A percentile compares a stretch with the other conserved stretches of the same genome.
These are phyloP conservation scores for Takifugu flavidus DNA, from an alignment of 2,113 vertebrate species.

Conservation along the genomic window DNA sequence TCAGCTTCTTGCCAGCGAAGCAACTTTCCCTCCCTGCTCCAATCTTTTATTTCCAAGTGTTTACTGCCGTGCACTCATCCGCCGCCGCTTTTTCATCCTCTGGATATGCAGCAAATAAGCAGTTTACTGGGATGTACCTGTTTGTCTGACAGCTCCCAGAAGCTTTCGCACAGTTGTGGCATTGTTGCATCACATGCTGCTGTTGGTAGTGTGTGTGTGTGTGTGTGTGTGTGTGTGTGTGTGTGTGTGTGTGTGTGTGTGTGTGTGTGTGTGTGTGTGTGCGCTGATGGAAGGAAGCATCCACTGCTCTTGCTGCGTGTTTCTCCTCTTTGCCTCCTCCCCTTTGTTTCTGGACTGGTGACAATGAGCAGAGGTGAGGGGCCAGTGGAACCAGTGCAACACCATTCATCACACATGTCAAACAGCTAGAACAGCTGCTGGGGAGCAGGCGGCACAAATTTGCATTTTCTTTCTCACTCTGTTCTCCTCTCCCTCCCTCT, in stretches of 20 bases:
- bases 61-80: slow-evolving; percentile 70
- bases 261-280: not conserved
- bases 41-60: slow-evolving; percentile 67
- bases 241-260: not conserved
- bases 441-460: slow-evolving; percentile 80
- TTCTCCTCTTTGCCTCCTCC: slow-evolving; percentile 54
- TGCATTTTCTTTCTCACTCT: slow-evolving; percentile 84
- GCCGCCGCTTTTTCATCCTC: slow-evolving; percentile 79
- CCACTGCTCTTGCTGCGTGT: slow-evolving; percentile 75
- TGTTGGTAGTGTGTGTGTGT: slow-evolving; percentile 6
- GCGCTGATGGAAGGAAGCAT: slow-evolving; percentile 92
- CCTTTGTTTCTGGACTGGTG: slow-evolving; percentile 81
- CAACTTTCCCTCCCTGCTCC: slow-evolving; percentile 53
- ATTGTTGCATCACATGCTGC: slow-evolving; percentile 51
- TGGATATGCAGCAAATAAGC: slow-evolving; percentile 33
- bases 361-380: slow-evolving; percentile 89
- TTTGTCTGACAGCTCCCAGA: slow-evolving; percentile 21
- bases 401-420: slow-evolving; percentile 97
- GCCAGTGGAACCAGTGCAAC: slow-evolving; percentile 88
- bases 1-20: slow-evolving; percentile 64
- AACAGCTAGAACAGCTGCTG: slow-evolving; percentile 88
- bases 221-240: no score
- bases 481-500: slow-evolving; percentile 50
- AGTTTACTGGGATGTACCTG: slow-evolving; percentile 27
- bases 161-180: slow-evolving; percentile 27